These are phyloP conservation scores for Sinocyclocheilus anshuiensis DNA, from an alignment of 2,113 vertebrate species.

Conservation along the genomic window DNA sequence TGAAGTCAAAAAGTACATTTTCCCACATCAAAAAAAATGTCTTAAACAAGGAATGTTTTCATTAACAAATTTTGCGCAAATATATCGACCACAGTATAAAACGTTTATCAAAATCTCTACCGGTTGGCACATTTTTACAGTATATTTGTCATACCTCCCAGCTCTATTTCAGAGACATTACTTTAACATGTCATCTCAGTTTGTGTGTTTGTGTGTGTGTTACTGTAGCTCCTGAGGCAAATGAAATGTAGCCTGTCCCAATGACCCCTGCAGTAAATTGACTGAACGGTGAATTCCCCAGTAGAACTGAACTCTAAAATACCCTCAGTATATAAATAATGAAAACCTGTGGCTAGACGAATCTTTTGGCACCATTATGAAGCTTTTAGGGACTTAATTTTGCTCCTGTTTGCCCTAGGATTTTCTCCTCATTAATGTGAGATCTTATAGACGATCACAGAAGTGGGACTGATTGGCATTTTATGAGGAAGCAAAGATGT, in stretches of 20 bases:
- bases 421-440: slow-evolving; percentile 8
- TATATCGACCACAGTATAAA: not conserved
- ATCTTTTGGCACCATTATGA: slow-evolving; percentile 23
- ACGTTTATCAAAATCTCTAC: not conserved
- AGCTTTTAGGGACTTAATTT: slow-evolving; percentile 39
- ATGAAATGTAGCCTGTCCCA: slow-evolving; percentile 44
- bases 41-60: not conserved
- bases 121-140: not conserved
- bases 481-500: slow-evolving; percentile 20
- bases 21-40: not conserved
- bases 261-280: slow-evolving; percentile 44
- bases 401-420: slow-evolving; percentile 3
- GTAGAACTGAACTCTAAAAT: slow-evolving; percentile 22
- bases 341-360: not conserved
- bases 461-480: slow-evolving; percentile 28
- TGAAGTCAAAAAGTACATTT: not conserved
- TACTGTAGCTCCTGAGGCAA: slow-evolving; percentile 24
- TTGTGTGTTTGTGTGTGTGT: not conserved
- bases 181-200: slow-evolving; percentile 5
- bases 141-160: not conserved
- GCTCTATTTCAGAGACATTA: not conserved
- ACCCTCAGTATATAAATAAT: slow-evolving; percentile 31
- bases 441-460: not conserved
- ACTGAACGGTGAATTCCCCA: slow-evolving; percentile 1
- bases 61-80: not conserved